A percentile compares a stretch with the other conserved stretches of the same genome.
phyloP scores from a whole-genome alignment of 2,113 vertebrate species.

The Scomber colias region DNA sequence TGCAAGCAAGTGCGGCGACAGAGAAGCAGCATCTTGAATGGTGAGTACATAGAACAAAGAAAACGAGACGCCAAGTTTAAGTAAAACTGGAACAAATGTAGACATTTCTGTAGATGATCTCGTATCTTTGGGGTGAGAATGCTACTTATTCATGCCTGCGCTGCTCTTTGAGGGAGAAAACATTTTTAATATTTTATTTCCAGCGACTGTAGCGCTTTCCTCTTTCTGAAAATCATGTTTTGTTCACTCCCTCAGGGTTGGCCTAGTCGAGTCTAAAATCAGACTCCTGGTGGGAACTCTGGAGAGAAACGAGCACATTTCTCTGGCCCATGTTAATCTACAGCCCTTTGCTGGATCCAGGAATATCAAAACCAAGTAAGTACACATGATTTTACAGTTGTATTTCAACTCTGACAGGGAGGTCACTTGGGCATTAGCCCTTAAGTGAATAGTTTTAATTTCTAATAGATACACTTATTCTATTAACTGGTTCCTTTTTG shows the following conservation, averaged over 20 bases:
- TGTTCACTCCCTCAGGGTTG: conserved; percentile 83
- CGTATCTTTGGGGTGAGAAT: conserved; percentile 6
- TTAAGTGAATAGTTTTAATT: too few species aligned
- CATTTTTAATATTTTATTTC: conserved; percentile 41
- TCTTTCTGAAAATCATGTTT: conserved; percentile 26
- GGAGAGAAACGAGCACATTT: conserved; percentile 92
- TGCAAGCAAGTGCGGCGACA: conserved; percentile 90
- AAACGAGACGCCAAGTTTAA: background rate
- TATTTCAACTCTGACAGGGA: background rate
- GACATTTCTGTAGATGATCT: conserved; percentile 11
- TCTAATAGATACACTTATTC: too few species aligned
- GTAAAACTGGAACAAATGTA: conserved; percentile 14
- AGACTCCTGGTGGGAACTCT: conserved; percentile 91
- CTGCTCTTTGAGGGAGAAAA: conserved; percentile 28
- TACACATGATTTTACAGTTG: background rate
- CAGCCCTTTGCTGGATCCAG: conserved; percentile 89
- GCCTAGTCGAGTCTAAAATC: conserved; percentile 95
- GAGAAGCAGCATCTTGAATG: conserved; percentile 92
- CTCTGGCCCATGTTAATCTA: conserved; percentile 89
- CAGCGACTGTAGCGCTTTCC: background rate
- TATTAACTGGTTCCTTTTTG: background rate
- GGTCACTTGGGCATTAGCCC: too few species aligned
- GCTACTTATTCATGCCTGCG: conserved; percentile 21
- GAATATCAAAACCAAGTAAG: conserved; percentile 89
- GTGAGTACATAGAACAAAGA: conserved; percentile 83